These are phyloP conservation scores for Coreoperca whiteheadi DNA, from an alignment of 2,113 vertebrate species.

Conservation along the genomic window DNA sequence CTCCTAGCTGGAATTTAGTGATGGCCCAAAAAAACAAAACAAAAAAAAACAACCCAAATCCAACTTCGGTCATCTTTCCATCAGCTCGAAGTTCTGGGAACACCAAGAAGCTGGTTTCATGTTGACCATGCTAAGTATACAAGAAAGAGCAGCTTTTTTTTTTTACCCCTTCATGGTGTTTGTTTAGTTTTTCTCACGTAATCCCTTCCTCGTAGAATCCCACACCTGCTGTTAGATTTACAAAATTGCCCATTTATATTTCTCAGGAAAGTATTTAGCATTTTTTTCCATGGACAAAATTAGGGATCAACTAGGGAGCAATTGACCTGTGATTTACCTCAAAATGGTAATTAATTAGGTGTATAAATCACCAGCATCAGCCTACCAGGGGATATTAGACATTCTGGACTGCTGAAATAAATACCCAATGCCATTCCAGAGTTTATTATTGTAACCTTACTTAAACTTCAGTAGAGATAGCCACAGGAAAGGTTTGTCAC, in stretches of 20 bases:
- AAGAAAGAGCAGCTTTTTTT: neutral
- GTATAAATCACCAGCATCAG: slow-evolving; percentile 36
- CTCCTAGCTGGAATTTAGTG: neutral
- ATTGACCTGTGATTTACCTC: slow-evolving; percentile 50
- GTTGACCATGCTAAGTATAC: neutral
- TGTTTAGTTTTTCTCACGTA: neutral
- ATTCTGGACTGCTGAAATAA: slow-evolving; percentile 30
- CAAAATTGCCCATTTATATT: neutral
- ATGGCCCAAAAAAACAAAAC: neutral
- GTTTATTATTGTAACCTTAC: slow-evolving; percentile 31
- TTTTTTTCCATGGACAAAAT: slow-evolving; percentile 18
- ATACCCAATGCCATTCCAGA: slow-evolving; percentile 13
- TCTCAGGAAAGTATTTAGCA: neutral
- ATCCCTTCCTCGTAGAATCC: neutral
- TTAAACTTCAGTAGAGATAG: neutral
- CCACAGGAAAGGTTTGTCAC: slow-evolving; percentile 25
- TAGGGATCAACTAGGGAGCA: slow-evolving; percentile 19
- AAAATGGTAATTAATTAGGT: slow-evolving; percentile 50
- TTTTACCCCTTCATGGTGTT: neutral
- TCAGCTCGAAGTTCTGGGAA: too few relatives aligned
- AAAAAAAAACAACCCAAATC: neutral
- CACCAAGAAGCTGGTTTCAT: neutral
- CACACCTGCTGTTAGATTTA: slow-evolving; percentile 5
- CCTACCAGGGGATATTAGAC: slow-evolving; percentile 28
- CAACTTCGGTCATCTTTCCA: neutral